Conservation (phyloP, 2,888 invertebrate genomes). For the Andrena praecox region DNA sequence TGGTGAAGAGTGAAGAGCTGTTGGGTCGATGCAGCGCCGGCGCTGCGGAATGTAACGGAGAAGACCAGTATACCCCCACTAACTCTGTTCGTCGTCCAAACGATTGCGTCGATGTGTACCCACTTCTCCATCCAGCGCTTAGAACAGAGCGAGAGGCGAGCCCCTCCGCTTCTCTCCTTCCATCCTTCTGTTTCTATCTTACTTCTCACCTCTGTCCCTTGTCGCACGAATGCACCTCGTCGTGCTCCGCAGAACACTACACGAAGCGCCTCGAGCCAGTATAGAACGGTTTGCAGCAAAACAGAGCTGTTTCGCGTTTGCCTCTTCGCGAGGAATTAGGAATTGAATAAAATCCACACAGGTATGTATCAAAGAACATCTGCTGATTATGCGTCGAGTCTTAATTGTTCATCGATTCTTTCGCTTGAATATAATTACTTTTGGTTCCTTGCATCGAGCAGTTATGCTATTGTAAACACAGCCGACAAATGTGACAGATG, state of each 20-base stretch:
- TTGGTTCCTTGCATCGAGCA: background rate
- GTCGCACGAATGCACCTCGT: constrained; percentile 70
- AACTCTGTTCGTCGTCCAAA: constrained; percentile 52
- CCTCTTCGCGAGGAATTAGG: constrained; percentile 62
- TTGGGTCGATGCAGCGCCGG: constrained; percentile 81
- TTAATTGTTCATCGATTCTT: background rate
- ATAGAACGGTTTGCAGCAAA: constrained; percentile 66
- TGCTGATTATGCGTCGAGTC: background rate
- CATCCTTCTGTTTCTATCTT: constrained; percentile 56
- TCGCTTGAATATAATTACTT: background rate
- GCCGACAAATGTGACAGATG: constrained; percentile 4
- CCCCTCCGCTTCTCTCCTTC: constrained; percentile 45
- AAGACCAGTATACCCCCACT: constrained; percentile 65
- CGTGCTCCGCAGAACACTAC: constrained; percentile 74
- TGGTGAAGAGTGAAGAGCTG: constrained; percentile 42
- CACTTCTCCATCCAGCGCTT: constrained; percentile 42
- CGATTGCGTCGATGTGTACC: constrained; percentile 67
- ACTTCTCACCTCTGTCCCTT: constrained; percentile 56
- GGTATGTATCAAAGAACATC: constrained; percentile 47
- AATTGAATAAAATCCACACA: constrained; percentile 59
- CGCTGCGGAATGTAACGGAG: constrained; percentile 70
- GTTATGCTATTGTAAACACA: background rate
- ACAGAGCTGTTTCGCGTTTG: constrained; percentile 44
- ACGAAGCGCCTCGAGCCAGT: constrained; percentile 76
- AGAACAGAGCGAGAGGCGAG: constrained; percentile 49